Conservation (phyloP, 2,888 invertebrate species). For the Folsomia candida region DNA sequence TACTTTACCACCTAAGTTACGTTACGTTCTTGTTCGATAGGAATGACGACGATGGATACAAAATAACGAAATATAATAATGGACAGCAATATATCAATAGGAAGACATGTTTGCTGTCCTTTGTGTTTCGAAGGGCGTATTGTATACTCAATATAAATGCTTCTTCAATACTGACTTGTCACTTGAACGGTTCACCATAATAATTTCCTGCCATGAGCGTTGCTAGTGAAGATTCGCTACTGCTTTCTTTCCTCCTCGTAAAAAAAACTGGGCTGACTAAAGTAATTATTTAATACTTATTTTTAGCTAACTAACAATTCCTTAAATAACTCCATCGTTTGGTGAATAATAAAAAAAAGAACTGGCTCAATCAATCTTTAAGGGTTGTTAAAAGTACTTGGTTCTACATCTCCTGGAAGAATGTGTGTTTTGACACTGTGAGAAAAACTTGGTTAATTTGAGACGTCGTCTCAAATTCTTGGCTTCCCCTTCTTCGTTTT, state of each 20-base stretch:
- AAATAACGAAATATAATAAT: too few relatives aligned
- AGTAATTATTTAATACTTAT: background rate
- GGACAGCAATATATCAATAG: too few relatives aligned
- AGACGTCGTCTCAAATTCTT: background rate
- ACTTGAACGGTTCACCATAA: constrained; percentile 46
- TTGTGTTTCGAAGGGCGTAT: too few relatives aligned
- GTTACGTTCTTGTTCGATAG: too few relatives aligned
- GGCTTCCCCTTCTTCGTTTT: background rate
- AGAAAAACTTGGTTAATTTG: background rate
- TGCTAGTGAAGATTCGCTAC: background rate
- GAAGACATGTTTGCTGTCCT: too few relatives aligned
- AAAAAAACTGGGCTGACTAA: constrained; percentile 13
- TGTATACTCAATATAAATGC: constrained; percentile 43
- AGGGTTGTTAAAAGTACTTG: background rate
- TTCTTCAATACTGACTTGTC: constrained; percentile 51
- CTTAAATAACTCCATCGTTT: background rate
- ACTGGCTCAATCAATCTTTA: background rate
- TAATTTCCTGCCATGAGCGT: constrained; percentile 15
- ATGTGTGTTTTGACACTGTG: background rate
- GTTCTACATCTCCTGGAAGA: background rate
- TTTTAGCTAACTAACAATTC: too few relatives aligned
- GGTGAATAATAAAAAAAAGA: background rate
- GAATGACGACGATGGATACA: too few relatives aligned
- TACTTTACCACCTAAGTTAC: too few relatives aligned
- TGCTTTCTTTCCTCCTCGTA: background rate